Evolutionary conservation across 1,140 invertebrate genomes (phyloP), one percentile per base, ranked within the genome.

Genomic region (Doryteuthis pealeii): DNA sequence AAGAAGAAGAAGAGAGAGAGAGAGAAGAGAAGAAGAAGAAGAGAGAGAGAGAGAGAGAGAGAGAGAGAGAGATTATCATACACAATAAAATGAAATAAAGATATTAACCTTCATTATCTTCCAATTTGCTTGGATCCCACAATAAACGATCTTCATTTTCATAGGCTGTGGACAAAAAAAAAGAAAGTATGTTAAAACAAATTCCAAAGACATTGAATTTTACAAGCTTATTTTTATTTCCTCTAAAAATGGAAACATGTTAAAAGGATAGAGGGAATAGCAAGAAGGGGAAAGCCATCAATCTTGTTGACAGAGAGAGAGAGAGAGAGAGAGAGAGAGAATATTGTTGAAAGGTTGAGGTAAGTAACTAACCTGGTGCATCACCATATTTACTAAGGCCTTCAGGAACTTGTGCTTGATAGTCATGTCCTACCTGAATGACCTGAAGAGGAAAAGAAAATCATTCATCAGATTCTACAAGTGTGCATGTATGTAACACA

Each of bases 111-210:
- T 92, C 91, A 70, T 91, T 89, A 83, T 94, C 92, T 31, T 91
- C 90, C 67, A 96, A 89, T 77, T 91, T 91, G 80, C 89, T 91
- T 1, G 96, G 96, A 87, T 96, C 94, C 96, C 96, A 99, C 1
- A 98, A 88, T 73, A 98, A 89, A 87, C 96, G 95, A 85, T 98
- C 96, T 87, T 97, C 95, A 90, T 98, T 98, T 89, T 98, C 96
- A 88, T 98, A 98, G 0, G 96, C 95, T 81, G 75, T 33, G 74
- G 78, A 68, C 40, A 43, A 33, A 35, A 62, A 73, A 40, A 72
- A 72, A 40, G 10, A 40, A 40, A 40, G 35, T 40, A 40, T 10
- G 10, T 40, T 3, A 40, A 40, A 40, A 40, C 10, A 3, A 10
- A 40, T 40, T 40, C 35, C 3, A 40, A 10, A 40, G 10, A 40